Evolutionary conservation across 2,797 vertebrate genomes (phyloP), one percentile per base, ranked within the genome.

Genomic region (Pangasius sanitwongsei): DNA sequence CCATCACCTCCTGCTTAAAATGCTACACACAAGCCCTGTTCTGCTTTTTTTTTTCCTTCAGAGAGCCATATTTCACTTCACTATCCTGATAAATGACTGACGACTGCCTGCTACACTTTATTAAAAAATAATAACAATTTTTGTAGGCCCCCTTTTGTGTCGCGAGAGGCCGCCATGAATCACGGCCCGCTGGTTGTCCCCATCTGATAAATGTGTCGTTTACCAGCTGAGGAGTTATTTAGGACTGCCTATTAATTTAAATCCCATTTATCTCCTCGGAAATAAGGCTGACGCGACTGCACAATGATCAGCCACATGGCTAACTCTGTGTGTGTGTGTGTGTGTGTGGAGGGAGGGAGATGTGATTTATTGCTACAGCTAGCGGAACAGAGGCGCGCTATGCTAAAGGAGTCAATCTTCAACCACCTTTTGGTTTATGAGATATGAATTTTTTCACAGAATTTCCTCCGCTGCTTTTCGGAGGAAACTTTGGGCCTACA

Each of bases 91-190:
- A 97, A 98, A 99, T 98, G 98, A 97, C 97, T 96, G 97, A 98
- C 97, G 97, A 97, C 96, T 97, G 97, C 97, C 97, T 97, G 97
- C 96, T 98, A 97, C 97, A 98, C 98, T 99, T 99, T 99, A 99
- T 99, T 99, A 99, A 99, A 99, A 99, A 98, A 97, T 99, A 99
- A 99, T 99, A 99, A 98, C 97, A 98, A 97, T 98, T 99, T 99
- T 98, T 98, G 98, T 98, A 98, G 97, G 97, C 97, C 98, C 97
- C 97, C 97, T 98, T 84, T 99, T 98, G 98, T 97, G 96, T 97
- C 95, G 97, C 97, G 97, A 98, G 96, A 97, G 97, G 95, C 95
- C 96, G 94, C 96, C 97, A 99, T 99, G 98, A 99, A 99, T 99
- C 99, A 99, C 97, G 98, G 97, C 97, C 98, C 98, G 98, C 97